Base-by-base conservation (phyloP, 2,888 invertebrate genomes). In the Macropis europaea region DNA sequence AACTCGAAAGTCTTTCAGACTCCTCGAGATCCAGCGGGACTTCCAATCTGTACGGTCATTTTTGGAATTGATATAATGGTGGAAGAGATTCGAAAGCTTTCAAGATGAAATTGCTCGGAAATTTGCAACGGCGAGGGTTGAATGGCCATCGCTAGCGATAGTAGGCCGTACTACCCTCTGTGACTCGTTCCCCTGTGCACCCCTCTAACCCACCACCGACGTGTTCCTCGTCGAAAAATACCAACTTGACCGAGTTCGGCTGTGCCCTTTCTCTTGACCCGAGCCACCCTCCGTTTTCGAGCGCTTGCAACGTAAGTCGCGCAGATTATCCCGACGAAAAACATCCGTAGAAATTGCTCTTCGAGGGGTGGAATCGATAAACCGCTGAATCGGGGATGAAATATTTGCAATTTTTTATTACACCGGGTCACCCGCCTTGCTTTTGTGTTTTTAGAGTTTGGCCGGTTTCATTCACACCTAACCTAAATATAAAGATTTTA, bases 191-290 rank as follows among this genome's bases (percentile, higher is more conserved):
- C 42, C 22, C 48, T 0, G 24, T 32, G 2, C 19, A 32, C 3
- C 17, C 9, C 56, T 42, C 1, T 17, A n/a, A n/a, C 3, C 17
- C 28, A 17, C 11, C 34, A 48, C 3, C 30, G 15, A 22, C n/a
- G n/a, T n/a, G 28, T 53, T 59, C 28, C 34, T 19, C 38, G 32
- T 30, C 40, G 63, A 73, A 73, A 69, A 68, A 69, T 69, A 50
- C 59, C 73, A 63, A 69, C 73, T 69, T 69, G 63, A 69, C 67
- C 72, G 72, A 72, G 50, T 66, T 73, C 38, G 43, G 5, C 22
- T 6, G 42, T 50, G 15, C 45, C 30, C 45, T 48, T 69, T 64
- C 54, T 56, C 63, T 59, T 45, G 45, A 38, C 64, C 59, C 34
- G 36, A 13, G 45, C 30, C 47, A 38, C 11, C 15, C 4, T 30